Evolutionary conservation across 2,113 vertebrate species (phyloP), one percentile per base, ranked within the genome.

Genomic region (Catagonus wagneri): DNA sequence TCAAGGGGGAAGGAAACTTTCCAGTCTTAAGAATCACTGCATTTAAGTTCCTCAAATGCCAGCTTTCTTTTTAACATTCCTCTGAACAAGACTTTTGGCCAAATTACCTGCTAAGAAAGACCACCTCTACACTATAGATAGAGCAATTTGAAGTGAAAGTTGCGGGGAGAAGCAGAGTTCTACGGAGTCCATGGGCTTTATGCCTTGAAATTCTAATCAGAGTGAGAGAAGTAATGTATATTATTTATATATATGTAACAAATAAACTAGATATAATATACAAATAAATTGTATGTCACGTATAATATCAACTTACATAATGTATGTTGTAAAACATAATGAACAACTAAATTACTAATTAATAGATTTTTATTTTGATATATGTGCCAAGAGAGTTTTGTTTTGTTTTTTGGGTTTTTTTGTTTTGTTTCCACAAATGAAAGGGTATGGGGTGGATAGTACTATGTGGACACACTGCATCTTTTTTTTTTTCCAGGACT

Each of bases 41-140:
- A 39, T 25, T 80, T 34, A 93, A 61, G 50, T 69, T 95, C 17
- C 19, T 86, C 2, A 93, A 44, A 75, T 69, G 17, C 14, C 60
- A 68, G 25, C 12, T n/a, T 85, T 90, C 56, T 68, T 58, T 22
- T 78, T 50, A 39, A 4, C 12, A 54, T 65, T 60, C 52, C 17
- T 39, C 22, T 32, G 69, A 83, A 69, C 13, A 34, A 9, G 27
- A 27, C 1, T 44, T 81, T 75, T 56, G 16, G 16, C n/a, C 58
- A 66, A 90, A 75, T 32, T 29, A 63, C 44, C 27, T 54, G 50
- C 56, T 8, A 68, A 29, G n/a, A 75, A 74, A 44, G 50, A 90
- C 2, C 29, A 81, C 20, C 60, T 56, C 22, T 39, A 54, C 2
- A 7, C 8, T 12, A 56, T 27, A 29, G 4, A 36, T 10, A 72